Base-by-base conservation (phyloP, 2,888 invertebrate species). In the Artemia sinica region DNA sequence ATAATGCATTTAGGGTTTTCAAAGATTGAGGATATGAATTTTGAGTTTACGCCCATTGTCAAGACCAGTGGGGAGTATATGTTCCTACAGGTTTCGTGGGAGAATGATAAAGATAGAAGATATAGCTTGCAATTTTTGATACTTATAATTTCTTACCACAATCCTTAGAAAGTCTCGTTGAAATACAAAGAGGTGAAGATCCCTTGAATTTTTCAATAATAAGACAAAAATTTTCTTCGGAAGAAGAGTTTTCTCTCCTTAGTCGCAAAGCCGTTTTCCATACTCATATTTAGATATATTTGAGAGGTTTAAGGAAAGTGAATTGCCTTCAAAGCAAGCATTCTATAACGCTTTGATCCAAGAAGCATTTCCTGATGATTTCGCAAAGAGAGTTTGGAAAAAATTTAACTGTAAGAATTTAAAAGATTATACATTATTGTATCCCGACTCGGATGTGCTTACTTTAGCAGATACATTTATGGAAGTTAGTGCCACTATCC, bases 311-410 rank as follows among this genome's bases (percentile, higher is more conserved):
- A 13, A 14, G 58, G 58, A 58, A 7, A 14, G 6, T 58, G 5
- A 4, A 52, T 58, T 71, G 5, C 72, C 72, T 6, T 6, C 66
- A 18, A 69, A 70, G 14, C 65, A 68, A 68, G 18, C 73, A 72
- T 72, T 74, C 69, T 71, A 71, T 70, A 69, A 66, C 69, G 13
- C 49, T 72, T 28, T 70, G 10, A 69, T 13, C 8, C 68, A 66
- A 9, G 68, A 65, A 11, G n/a, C 67, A 50, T 71, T 73, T 50
- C 65, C 70, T 3, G 69, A 71, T 28, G 52, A 65, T 7, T 72
- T 73, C 67, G 74, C 73, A 0, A 67, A 71, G 50, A 67, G 71
- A 5, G 73, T 74, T 9, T 75, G 73, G 73, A 67, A 70, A n/a
- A 14, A 28, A 41, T 73, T 75, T 14, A n/a, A 13, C 14, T 58